These are phyloP conservation scores for Oreotragus oreotragus DNA, from an alignment of 2,113 vertebrate species.

Conservation along the genomic window DNA sequence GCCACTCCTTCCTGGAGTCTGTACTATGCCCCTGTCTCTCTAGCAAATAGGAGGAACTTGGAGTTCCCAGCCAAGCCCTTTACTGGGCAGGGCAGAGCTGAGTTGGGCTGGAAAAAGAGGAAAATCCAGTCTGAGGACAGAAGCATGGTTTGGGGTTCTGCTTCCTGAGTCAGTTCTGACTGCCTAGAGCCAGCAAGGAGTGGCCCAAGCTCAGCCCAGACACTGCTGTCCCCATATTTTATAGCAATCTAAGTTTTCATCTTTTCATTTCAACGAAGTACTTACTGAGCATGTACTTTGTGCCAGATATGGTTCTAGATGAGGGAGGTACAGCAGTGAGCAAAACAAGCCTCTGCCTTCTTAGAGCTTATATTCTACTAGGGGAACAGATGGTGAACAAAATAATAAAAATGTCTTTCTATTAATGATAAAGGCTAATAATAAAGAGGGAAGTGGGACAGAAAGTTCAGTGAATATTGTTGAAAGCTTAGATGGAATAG, in stretches of 20 bases:
- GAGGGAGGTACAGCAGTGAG: background rate
- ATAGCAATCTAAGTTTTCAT: background rate
- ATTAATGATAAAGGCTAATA: background rate
- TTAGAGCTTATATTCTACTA: background rate
- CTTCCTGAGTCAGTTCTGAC: background rate
- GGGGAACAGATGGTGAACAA: background rate
- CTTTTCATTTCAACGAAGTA: background rate
- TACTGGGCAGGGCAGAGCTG: background rate
- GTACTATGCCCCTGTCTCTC: background rate
- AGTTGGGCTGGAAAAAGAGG: background rate
- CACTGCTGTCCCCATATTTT: background rate
- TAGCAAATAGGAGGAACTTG: background rate
- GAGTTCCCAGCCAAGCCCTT: background rate
- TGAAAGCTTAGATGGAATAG: background rate
- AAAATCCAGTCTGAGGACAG: constrained; percentile 29
- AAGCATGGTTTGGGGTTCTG: background rate
- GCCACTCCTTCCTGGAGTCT: background rate
- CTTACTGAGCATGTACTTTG: background rate
- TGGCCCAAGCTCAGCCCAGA: background rate
- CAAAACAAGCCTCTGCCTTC: background rate
- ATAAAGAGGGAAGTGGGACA: background rate
- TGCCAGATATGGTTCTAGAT: background rate
- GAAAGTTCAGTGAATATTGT: background rate
- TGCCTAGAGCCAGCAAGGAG: background rate
- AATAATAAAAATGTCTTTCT: background rate